These are phyloP conservation scores for Xylocopa sonorina DNA, from an alignment of 1,140 invertebrate species.

Conservation along the genomic window DNA sequence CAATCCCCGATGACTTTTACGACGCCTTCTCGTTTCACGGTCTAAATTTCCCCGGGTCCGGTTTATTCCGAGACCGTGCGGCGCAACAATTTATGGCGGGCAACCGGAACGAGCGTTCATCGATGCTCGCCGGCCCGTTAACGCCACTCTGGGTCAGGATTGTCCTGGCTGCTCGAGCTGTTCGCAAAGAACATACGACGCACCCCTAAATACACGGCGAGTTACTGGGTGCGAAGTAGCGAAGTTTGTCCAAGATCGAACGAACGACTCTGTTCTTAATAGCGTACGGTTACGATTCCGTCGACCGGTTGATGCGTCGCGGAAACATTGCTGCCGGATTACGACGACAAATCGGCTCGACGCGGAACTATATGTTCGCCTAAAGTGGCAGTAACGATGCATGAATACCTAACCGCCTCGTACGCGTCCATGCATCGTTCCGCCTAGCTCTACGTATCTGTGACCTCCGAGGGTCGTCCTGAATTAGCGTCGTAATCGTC, in stretches of 20 bases:
- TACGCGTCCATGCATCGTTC: conserved; percentile 9
- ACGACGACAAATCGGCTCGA: background rate
- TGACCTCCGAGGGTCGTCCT: no score
- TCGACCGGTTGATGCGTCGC: background rate
- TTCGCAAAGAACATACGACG: background rate
- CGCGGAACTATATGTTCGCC: conserved; percentile 2
- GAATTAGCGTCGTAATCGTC: no score
- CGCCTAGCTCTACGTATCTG: no score
- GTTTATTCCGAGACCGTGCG: conserved; percentile 2
- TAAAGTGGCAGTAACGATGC: conserved; percentile 23
- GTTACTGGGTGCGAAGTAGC: background rate
- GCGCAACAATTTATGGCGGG: background rate
- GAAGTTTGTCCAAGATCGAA: no score
- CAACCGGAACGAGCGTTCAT: conserved; percentile 11
- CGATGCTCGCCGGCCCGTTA: background rate
- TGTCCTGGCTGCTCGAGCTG: background rate
- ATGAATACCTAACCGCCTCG: conserved; percentile 34
- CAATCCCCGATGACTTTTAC: background rate
- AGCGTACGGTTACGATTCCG: conserved; percentile 17
- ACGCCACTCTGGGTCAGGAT: conserved; percentile 1
- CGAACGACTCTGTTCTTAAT: background rate
- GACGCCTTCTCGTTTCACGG: background rate
- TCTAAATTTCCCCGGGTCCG: background rate
- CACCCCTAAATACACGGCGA: background rate
- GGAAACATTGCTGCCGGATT: conserved; percentile 14